Conservation (phyloP, 2,113 vertebrate species). For the Notarius quadriscutis region DNA sequence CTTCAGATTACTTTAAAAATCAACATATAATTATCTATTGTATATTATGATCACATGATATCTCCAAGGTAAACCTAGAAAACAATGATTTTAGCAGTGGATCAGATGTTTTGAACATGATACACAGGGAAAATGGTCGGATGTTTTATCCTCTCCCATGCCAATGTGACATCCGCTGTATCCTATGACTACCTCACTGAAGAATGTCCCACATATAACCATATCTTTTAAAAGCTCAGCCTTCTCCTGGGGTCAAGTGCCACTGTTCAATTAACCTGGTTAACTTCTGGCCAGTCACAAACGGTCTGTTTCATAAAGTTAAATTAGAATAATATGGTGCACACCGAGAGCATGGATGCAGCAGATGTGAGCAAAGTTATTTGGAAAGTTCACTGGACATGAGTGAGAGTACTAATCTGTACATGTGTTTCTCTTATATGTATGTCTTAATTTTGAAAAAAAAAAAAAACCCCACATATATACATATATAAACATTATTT, state of each 20-base stretch:
- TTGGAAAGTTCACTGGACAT: conserved; percentile 34
- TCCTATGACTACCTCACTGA: conserved; percentile 6
- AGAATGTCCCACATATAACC: conserved; percentile 10
- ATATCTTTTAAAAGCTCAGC: conserved; percentile 9
- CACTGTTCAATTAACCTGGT: conserved; percentile 37
- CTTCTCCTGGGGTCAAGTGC: conserved; percentile 40
- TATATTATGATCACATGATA: not conserved
- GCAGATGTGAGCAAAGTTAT: conserved; percentile 26
- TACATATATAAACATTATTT: not conserved
- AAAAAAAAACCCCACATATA: not conserved
- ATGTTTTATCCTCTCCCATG: conserved; percentile 14
- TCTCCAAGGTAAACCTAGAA: not conserved
- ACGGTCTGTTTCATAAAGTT: conserved; percentile 43
- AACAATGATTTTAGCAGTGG: not conserved
- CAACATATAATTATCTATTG: not conserved
- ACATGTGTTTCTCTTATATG: not conserved
- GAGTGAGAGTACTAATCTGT: not conserved
- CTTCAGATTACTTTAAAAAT: not conserved
- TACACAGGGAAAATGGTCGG: not conserved
- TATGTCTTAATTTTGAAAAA: not conserved
- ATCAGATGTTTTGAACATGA: conserved; percentile 16
- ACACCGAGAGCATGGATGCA: conserved; percentile 6
- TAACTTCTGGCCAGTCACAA: conserved; percentile 30
- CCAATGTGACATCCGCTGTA: conserved; percentile 21
- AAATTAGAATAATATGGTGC: conserved; percentile 49